Evolutionary conservation across 2,797 vertebrate genomes (phyloP).

Genomic region (Sciaenops ocellatus): DNA sequence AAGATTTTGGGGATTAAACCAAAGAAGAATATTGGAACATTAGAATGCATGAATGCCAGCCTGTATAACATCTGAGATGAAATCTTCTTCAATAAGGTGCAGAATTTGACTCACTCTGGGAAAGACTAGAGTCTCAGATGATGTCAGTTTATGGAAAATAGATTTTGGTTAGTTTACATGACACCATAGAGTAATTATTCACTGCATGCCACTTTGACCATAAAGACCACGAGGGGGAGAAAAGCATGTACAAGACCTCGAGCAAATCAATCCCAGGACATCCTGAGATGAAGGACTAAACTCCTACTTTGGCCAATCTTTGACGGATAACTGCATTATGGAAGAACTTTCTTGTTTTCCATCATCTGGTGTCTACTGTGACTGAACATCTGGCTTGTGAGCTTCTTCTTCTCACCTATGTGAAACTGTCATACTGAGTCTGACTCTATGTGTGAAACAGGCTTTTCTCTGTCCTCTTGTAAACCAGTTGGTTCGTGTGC

Average conservation of each 20-base stretch:
- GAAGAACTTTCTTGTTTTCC: not conserved
- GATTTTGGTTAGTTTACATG: too few relatives aligned
- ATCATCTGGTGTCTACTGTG: not conserved
- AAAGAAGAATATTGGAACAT: not conserved
- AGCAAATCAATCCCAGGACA: not conserved
- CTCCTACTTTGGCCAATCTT: too few relatives aligned
- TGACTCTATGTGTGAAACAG: constrained; percentile 17
- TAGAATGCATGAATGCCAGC: not conserved
- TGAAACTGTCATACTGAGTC: not conserved
- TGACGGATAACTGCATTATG: not conserved
- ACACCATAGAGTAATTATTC: not conserved
- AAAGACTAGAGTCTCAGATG: not conserved
- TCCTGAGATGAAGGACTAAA: too few relatives aligned
- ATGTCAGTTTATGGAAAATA: not conserved
- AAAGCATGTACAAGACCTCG: not conserved
- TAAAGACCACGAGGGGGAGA: not conserved
- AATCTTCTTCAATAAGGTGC: not conserved
- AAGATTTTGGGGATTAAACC: constrained; percentile 3
- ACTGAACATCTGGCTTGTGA: constrained; percentile 5
- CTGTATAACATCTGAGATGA: not conserved
- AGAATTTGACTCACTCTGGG: not conserved
- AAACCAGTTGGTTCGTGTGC: constrained; percentile 11
- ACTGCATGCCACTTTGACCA: not conserved
- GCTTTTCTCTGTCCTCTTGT: not conserved
- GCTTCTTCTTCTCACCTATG: constrained; percentile 20